Percentiles rank a stretch among this genome's conserved stretches.
Evolutionary conservation across 1,140 invertebrate genomes (phyloP).

Genomic region (Holotrichia oblita): DNA sequence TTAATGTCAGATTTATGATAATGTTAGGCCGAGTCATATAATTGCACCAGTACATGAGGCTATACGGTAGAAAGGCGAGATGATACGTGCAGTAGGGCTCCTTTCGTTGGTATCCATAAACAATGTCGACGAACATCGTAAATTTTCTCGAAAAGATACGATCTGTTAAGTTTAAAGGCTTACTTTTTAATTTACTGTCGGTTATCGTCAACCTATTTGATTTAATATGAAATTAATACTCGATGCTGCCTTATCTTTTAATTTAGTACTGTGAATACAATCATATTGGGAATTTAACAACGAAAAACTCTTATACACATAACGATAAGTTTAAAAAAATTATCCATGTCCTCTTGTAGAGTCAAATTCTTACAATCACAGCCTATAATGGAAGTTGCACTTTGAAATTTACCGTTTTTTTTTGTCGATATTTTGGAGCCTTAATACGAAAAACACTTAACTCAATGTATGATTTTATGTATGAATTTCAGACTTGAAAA

Average conservation of each 20-base stretch:
- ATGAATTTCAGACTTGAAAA: no score
- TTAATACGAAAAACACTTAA: no score
- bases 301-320: no score
- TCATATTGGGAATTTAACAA: not conserved
- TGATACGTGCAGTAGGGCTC: not conserved
- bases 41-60: conserved; percentile 6
- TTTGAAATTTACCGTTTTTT: no score
- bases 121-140: not conserved
- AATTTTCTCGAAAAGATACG: conserved; percentile 14
- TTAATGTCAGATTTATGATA: conserved; percentile 34
- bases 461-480: no score
- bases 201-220: not conserved
- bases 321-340: no score
- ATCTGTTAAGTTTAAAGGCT: not conserved
- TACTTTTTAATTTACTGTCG: conserved; percentile 14
- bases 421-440: no score
- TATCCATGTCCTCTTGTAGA: no score
- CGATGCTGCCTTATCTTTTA: not conserved
- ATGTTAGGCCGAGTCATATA: not conserved
- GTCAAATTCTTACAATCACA: not conserved
- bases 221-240: not conserved
- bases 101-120: not conserved
- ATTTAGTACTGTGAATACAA: not conserved
- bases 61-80: conserved; percentile 1
- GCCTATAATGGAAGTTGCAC: no score